These are phyloP conservation scores for Ovis canadensis DNA, from an alignment of 2,113 vertebrate species.

Conservation along the genomic window DNA sequence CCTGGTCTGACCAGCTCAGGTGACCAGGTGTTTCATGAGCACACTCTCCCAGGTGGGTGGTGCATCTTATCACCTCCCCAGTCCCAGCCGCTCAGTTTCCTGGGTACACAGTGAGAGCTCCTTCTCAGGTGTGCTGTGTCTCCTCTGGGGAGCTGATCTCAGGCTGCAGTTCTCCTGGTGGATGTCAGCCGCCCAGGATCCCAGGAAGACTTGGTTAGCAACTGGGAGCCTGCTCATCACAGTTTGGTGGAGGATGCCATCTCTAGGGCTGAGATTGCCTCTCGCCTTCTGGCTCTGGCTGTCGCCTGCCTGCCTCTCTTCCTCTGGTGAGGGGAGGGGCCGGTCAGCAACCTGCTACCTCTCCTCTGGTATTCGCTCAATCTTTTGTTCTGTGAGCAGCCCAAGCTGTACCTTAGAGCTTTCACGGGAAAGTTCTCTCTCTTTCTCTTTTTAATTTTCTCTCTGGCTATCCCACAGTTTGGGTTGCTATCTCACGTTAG, in stretches of 20 bases:
- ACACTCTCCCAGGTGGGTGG: not conserved
- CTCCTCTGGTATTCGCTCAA: not conserved
- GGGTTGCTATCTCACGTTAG: not conserved
- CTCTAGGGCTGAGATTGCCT: not conserved
- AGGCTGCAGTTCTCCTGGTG: not conserved
- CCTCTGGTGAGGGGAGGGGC: not conserved
- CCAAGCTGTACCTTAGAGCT: not conserved
- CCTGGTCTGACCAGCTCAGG: not conserved
- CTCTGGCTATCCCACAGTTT: not conserved
- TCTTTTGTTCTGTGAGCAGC: not conserved
- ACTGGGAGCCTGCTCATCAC: not conserved
- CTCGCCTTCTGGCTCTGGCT: not conserved
- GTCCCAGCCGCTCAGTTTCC: rapidly evolving
- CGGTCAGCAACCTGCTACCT: not conserved
- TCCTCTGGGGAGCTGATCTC: not conserved
- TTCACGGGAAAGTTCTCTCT: not conserved
- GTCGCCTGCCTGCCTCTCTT: not conserved
- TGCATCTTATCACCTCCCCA: not conserved
- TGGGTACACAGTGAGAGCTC: rapidly evolving
- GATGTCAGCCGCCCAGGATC: not conserved
- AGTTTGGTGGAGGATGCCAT: not conserved
- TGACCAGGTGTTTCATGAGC: not conserved
- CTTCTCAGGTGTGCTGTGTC: not conserved
- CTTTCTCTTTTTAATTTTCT: not conserved
- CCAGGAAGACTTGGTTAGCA: not conserved